These are phyloP conservation scores for Mustela lutreola DNA, from an alignment of 2,113 vertebrate species.

Conservation along the genomic window DNA sequence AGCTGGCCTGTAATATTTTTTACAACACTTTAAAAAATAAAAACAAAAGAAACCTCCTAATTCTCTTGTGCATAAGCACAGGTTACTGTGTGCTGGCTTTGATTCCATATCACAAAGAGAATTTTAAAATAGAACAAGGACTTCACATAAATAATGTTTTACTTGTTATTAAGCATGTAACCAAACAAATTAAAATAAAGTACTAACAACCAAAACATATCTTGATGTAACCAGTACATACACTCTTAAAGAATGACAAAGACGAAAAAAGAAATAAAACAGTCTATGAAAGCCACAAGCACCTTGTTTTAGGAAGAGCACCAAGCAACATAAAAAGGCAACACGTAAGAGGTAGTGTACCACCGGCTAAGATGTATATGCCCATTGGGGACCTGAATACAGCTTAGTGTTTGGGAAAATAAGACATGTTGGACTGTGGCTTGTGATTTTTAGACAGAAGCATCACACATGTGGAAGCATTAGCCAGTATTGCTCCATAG, in stretches of 20 bases:
- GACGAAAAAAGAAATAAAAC: conserved; percentile 83
- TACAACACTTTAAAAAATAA: conserved; percentile 83
- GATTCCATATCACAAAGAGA: conserved; percentile 87
- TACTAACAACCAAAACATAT: conserved; percentile 90
- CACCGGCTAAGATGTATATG: conserved; percentile 91
- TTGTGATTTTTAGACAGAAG: conserved; percentile 88
- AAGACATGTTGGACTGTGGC: conserved; percentile 83
- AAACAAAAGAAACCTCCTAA: conserved; percentile 53
- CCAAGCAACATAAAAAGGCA: conserved; percentile 87
- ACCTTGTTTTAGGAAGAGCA: conserved; percentile 88
- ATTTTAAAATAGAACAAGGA: conserved; percentile 86
- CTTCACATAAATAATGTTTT: conserved; percentile 96
- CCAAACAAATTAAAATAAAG: conserved; percentile 90
- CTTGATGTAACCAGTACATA: conserved; percentile 98
- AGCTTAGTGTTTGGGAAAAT: conserved; percentile 87
- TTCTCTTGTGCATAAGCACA: conserved; percentile 86
- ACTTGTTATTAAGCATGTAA: conserved; percentile 87
- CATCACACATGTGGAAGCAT: conserved; percentile 91
- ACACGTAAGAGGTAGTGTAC: conserved; percentile 96
- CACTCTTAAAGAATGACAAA: conserved; percentile 87
- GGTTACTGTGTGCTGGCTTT: conserved; percentile 87
- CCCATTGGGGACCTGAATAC: conserved; percentile 87
- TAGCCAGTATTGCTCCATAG: conserved; percentile 90
- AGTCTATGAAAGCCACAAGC: conserved; percentile 87
- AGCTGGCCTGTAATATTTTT: conserved; percentile 85